Percentiles rank a stretch among this genome's conserved stretches.
Evolutionary conservation across 2,113 vertebrate genomes (phyloP).

Genomic region (Terrapene triunguis): DNA sequence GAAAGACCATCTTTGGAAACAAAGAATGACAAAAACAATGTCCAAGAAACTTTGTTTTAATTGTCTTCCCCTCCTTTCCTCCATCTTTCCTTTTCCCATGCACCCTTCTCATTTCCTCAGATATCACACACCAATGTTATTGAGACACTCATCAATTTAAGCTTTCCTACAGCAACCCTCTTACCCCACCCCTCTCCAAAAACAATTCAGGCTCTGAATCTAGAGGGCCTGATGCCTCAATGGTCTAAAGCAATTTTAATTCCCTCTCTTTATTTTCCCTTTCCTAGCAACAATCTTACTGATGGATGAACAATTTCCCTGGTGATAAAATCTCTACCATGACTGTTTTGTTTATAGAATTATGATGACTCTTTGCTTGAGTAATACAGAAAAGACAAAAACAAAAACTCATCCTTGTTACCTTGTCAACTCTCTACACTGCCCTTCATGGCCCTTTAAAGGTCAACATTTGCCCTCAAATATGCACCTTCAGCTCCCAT

Average conservation of each 20-base stretch:
- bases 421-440: constrained; percentile 61
- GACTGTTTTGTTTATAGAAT: constrained; percentile 76
- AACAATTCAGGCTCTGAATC: constrained; percentile 77
- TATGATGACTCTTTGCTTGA: constrained; percentile 76
- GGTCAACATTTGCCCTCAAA: constrained; percentile 36
- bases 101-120: constrained; percentile 37
- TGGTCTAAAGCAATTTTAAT: constrained; percentile 78
- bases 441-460: constrained; percentile 59
- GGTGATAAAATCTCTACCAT: constrained; percentile 78
- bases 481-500: constrained; percentile 12
- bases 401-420: constrained; percentile 26
- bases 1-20: constrained; percentile 53
- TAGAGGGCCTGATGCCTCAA: constrained; percentile 74
- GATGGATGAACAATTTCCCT: constrained; percentile 81
- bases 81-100: constrained; percentile 31
- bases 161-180: constrained; percentile 69
- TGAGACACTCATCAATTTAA: constrained; percentile 75
- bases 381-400: constrained; percentile 74
- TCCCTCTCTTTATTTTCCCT: constrained; percentile 68
- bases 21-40: constrained; percentile 37
- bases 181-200: constrained; percentile 72
- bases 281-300: constrained; percentile 75
- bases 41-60: constrained; percentile 44
- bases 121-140: constrained; percentile 55
- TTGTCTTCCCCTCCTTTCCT: constrained; percentile 18